Conservation (phyloP, 2,797 vertebrate genomes). For the Emys orbicularis region DNA sequence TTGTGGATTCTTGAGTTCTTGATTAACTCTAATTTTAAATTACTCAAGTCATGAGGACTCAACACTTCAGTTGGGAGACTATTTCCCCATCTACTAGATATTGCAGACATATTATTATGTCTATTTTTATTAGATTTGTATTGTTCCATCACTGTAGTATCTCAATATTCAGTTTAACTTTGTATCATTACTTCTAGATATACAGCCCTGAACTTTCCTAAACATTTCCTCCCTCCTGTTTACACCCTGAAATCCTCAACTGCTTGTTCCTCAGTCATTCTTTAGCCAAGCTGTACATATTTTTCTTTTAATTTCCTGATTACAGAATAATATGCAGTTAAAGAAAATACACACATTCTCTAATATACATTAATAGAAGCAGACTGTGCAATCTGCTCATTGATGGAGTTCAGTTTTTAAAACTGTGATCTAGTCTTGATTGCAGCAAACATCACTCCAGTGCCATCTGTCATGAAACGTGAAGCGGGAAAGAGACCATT, state of each 20-base stretch:
- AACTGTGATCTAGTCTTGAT: conserved; percentile 58
- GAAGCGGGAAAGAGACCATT: neutral
- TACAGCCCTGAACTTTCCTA: conserved; percentile 7
- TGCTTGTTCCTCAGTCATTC: conserved; percentile 10
- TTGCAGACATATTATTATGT: neutral
- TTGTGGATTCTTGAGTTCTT: too few species aligned
- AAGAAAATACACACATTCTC: conserved; percentile 60
- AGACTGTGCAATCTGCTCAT: conserved; percentile 62
- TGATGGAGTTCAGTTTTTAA: conserved; percentile 54
- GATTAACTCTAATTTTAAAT: too few species aligned
- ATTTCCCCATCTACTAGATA: neutral
- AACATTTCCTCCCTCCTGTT: neutral
- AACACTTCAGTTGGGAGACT: neutral
- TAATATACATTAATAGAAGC: conserved; percentile 62
- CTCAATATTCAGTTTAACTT: conserved; percentile 45
- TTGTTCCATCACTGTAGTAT: conserved; percentile 24
- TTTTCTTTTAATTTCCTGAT: conserved; percentile 47
- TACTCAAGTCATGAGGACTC: neutral
- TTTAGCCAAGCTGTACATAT: conserved; percentile 24
- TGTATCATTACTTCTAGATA: neutral
- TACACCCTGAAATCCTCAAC: conserved; percentile 20
- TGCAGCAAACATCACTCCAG: conserved; percentile 30
- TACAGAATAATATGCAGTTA: conserved; percentile 42
- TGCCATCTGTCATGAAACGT: conserved; percentile 50
- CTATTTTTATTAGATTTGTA: neutral